phyloP scores from a whole-genome alignment of 2,113 vertebrate species.

The Xiphophorus couchianus region DNA sequence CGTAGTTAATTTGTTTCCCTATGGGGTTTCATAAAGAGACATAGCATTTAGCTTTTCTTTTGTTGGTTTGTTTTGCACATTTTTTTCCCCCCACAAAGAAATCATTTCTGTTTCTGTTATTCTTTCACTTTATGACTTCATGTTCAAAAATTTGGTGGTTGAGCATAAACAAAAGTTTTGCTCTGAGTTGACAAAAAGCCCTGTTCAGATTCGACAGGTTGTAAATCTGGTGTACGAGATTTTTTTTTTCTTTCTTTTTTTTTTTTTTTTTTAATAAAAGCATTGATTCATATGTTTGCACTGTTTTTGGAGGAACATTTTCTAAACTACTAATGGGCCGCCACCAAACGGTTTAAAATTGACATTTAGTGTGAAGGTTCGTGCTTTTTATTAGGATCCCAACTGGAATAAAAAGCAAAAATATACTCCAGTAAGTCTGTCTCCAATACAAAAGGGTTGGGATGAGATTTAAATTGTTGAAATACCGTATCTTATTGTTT shows the following conservation, averaged over 20 bases:
- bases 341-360: neutral
- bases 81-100: constrained; percentile 35
- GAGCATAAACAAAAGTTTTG: constrained; percentile 5
- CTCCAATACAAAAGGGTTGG: too few relatives aligned
- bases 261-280: constrained; percentile 40
- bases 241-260: constrained; percentile 33
- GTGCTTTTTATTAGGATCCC: neutral
- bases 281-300: constrained; percentile 44
- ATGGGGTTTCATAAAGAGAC: constrained; percentile 7
- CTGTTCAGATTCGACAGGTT: constrained; percentile 24
- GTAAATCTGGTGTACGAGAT: constrained; percentile 33
- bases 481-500: too few relatives aligned
- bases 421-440: too few relatives aligned
- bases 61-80: constrained; percentile 24
- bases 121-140: constrained; percentile 7
- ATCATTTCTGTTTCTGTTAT: neutral
- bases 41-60: constrained; percentile 26
- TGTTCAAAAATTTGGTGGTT: constrained; percentile 14
- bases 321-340: neutral
- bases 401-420: neutral
- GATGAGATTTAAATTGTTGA: too few relatives aligned
- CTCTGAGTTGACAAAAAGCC: neutral
- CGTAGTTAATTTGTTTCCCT: constrained; percentile 4
- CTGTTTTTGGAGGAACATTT: neutral
- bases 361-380: neutral